phyloP scores from a whole-genome alignment of 2,888 invertebrate genomes.

The Mythimna loreyi region DNA sequence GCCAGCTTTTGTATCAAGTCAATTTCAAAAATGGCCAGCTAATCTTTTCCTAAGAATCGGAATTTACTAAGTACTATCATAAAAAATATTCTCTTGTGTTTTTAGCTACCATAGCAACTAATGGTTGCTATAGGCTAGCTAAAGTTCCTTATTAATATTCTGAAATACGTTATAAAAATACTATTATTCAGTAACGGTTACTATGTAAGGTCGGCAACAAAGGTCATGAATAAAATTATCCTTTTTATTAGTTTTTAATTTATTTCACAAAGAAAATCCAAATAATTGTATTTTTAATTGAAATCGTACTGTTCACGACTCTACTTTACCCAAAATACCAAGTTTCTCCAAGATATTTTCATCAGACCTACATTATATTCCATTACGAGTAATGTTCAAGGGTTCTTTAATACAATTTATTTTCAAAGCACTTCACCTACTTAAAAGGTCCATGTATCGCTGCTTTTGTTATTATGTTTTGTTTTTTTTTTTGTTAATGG shows the following conservation, averaged over 20 bases:
- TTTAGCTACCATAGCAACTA: background rate
- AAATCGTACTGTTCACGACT: background rate
- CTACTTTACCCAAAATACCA: background rate
- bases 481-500: conserved; percentile 43
- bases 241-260: background rate
- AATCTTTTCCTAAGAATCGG: background rate
- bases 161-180: background rate
- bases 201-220: background rate
- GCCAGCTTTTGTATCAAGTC: background rate
- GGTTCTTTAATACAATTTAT: conserved; percentile 38
- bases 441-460: conserved; percentile 21
- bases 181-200: background rate
- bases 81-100: background rate
- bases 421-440: conserved; percentile 40
- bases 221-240: background rate
- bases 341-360: conserved; percentile 22
- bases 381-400: conserved; percentile 41
- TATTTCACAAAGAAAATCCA: too few species aligned
- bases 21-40: background rate
- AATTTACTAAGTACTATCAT: background rate
- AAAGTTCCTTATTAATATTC: conserved; percentile 4
- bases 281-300: too few species aligned
- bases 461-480: conserved; percentile 21
- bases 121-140: background rate
- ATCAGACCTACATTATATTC: conserved; percentile 24